A percentile compares a stretch with the other conserved stretches of the same genome.
These are phyloP conservation scores for Scomber scombrus DNA, from an alignment of 2,113 vertebrate species.

Conservation along the genomic window DNA sequence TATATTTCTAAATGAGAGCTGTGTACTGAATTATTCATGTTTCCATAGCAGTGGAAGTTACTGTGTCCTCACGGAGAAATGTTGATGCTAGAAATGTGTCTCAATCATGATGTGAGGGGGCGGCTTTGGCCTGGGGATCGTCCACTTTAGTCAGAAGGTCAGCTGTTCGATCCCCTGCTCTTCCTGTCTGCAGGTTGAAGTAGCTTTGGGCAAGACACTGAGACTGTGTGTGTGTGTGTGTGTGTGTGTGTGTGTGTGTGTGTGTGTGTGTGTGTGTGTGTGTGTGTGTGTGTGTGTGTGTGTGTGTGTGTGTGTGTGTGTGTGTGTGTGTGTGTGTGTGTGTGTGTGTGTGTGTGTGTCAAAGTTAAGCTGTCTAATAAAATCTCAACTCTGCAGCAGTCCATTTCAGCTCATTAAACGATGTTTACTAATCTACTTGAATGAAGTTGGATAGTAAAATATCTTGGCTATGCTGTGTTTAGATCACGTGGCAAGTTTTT, in stretches of 20 bases:
- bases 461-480: neutral
- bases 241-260: no score
- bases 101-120: neutral
- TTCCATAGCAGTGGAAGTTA: neutral
- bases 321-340: no score
- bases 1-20: neutral
- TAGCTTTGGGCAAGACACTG: no score
- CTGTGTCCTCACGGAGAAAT: neutral
- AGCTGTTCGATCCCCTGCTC: no score
- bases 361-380: neutral
- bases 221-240: no score
- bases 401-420: neutral
- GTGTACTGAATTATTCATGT: constrained; percentile 8
- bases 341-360: no score
- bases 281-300: no score
- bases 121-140: no score
- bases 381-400: neutral
- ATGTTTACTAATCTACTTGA: neutral
- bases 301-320: no score
- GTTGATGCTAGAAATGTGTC: neutral
- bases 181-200: no score
- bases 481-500: neutral
- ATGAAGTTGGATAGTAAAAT: neutral
- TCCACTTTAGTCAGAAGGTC: no score
- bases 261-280: no score